Evolutionary conservation across 2,888 invertebrate species (phyloP), one percentile per base, ranked within the genome.

Genomic region (Campoplex nolae): DNA sequence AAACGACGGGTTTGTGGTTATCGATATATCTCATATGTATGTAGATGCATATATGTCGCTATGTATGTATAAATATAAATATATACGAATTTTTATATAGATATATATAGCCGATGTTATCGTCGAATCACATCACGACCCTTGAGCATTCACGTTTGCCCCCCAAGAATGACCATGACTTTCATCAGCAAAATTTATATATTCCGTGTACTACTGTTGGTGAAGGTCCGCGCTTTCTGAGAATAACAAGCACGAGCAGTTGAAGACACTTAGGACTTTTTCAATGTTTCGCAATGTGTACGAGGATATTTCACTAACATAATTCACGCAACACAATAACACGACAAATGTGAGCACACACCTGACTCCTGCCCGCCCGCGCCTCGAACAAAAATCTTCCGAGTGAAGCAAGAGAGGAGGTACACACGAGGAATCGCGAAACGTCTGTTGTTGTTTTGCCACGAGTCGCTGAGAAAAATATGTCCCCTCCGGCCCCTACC

Each of bases 391-490:
- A 67, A 84, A 74, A 78, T 84, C 56, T 67, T 75, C 74, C 76
- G 85, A 74, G 32, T 42, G 11, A 32, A 80, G 54, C 48, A 48
- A 58, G 28, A 18, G 62, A 35, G 35, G 58, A 80, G 42, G 65
- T 56, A 35, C 71, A 80, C 85, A 83, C 82, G 82, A 82, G 82
- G 80, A 71, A 73, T 56, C 85, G 77, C 79, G 79, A 58, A 77
- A 84, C 75, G 89, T 91, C 92, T 93, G 91, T 93, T 92, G 91
- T 93, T 92, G 91, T 93, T 91, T 92, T 92, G 92, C 91, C 90
- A 92, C 90, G 92, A 91, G 91, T 91, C 90, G 88, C 86, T 73
- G 89, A 90, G 90, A 90, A 91, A 89, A 91, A 91, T 90, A 91
- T 90, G 87, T 87, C n/a, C 71, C 74, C 68, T 38, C 38, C 84